These are phyloP conservation scores for Phasianus colchicus DNA, from an alignment of 2,113 vertebrate species.

Conservation along the genomic window DNA sequence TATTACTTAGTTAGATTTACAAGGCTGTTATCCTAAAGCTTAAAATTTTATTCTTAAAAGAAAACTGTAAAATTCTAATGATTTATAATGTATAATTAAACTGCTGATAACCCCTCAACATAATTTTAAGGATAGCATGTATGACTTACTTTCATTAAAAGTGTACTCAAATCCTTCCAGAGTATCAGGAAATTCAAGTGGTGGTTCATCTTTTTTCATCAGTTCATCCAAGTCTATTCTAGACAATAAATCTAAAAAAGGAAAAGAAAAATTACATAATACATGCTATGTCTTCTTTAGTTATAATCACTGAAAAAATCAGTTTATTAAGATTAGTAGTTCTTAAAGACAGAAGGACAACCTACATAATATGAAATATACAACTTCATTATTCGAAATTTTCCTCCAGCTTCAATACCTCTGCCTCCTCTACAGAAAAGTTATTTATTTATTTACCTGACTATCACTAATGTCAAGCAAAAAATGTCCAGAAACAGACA, in stretches of 20 bases:
- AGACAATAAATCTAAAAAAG: conserved; percentile 90
- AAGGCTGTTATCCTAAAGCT: neutral
- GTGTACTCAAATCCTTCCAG: conserved; percentile 96
- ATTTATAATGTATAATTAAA: conserved; percentile 19
- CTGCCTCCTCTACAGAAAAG: neutral
- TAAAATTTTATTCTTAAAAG: conserved; percentile 31
- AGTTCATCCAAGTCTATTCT: conserved; percentile 97
- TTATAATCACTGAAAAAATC: neutral
- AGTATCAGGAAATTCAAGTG: conserved; percentile 94
- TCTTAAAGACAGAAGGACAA: neutral
- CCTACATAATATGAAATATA: neutral
- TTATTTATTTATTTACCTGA: neutral
- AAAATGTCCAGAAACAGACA: neutral
- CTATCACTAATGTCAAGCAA: neutral
- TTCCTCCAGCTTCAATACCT: neutral
- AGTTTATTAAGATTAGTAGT: neutral
- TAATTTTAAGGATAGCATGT: neutral
- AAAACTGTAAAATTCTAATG: conserved; percentile 14
- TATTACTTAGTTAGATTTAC: neutral
- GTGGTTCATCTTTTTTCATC: conserved; percentile 99
- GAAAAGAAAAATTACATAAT: conserved; percentile 18
- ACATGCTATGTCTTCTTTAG: neutral
- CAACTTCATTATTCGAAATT: neutral
- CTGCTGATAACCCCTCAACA: conserved; percentile 16
- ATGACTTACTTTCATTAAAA: conserved; percentile 95